A percentile compares a stretch with the other conserved stretches of the same genome.
These are phyloP conservation scores for Ooceraea biroi DNA, from an alignment of 1,140 invertebrate genomes.

Conservation along the genomic window DNA sequence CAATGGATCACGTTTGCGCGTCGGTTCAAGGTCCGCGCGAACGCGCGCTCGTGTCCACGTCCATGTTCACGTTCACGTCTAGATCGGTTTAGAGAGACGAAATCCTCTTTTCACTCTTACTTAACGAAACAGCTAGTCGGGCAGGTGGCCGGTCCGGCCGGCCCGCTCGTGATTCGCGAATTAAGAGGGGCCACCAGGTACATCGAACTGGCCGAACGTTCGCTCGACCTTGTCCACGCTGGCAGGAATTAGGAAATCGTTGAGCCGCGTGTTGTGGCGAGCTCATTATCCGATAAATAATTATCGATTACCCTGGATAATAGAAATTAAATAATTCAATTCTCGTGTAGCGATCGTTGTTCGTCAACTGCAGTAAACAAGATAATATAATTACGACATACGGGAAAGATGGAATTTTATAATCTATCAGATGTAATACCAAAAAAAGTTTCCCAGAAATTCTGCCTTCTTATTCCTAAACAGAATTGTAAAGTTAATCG, in stretches of 20 bases:
- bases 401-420: too few species aligned
- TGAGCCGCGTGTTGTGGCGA: neutral
- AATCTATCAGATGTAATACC: too few species aligned
- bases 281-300: conserved; percentile 45
- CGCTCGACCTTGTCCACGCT: conserved; percentile 40
- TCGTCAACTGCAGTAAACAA: neutral
- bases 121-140: conserved; percentile 48
- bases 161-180: conserved; percentile 41
- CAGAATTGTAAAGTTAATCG: conserved; percentile 29
- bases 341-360: neutral
- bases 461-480: neutral
- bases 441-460: too few species aligned
- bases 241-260: neutral
- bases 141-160: conserved; percentile 37
- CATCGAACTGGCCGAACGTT: conserved; percentile 16
- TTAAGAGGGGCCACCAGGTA: conserved; percentile 55
- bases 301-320: too few species aligned
- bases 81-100: conserved; percentile 64
- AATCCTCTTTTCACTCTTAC: conserved; percentile 59
- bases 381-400: neutral
- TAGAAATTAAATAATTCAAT: neutral
- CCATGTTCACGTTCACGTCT: conserved; percentile 43
- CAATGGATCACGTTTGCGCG: conserved; percentile 73
- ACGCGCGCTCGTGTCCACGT: too few species aligned
- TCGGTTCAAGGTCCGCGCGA: conserved; percentile 72